Base-by-base conservation (phyloP, 1,140 invertebrate genomes). In the Chlorops oryzae region DNA sequence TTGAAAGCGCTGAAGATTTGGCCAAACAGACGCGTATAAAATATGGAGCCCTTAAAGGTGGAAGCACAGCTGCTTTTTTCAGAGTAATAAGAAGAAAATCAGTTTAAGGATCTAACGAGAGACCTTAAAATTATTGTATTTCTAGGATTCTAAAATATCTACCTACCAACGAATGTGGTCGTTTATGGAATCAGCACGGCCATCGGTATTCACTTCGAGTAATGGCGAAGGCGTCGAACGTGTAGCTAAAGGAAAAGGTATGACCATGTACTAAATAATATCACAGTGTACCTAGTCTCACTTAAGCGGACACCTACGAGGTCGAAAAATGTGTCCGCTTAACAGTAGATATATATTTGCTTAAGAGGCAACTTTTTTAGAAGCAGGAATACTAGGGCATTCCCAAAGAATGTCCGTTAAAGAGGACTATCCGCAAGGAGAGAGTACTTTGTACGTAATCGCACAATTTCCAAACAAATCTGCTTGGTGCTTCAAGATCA, bases 1-100 rank as follows among this genome's bases (percentile, higher is more conserved):
- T 99, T 46, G 89, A 96, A 72, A 91, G 86, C 62, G 90, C 92
- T 1, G 93, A 98, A 71, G 96, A 98, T 75, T 77, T 98, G 39
- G 91, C 93, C 7, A 94, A 93, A 72, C 95, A 98, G 73, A 94
- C 90, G 0, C 90, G 92, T 76, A 96, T 98, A 56, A 92, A 95
- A 73, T 98, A 98, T 70, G 96, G 96, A 3, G 90, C 90, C n/a
- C 74, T 96, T 13, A 82, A 86, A 65, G 90, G 88, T 37, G 94
- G 95, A 28, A 92, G 91, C 24, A 98, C 92, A 0, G 87, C 88
- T 6, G 84, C 87, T 34, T 96, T 96, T 73, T 96, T 96, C 64
- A 81, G 88, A 75, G 92, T 96, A 80, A 78, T 70, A 63, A 41
- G 12, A 37, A 34, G n/a, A 21, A n/a, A n/a, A n/a, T 5, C 5